phyloP scores from a whole-genome alignment of 2,888 invertebrate species.

The Patella pellucida region DNA sequence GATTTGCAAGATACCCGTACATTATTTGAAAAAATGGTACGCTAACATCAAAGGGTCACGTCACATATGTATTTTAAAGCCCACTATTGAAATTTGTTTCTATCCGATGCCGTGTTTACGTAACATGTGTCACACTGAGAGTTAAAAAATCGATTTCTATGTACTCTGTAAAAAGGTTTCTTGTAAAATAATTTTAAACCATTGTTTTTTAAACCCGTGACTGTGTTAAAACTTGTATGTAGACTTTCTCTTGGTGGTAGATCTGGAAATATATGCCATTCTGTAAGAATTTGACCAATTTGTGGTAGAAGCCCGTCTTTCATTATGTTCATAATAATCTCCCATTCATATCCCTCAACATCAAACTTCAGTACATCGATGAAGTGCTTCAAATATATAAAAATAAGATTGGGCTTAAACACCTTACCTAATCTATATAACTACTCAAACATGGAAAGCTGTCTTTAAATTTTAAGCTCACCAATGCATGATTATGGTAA shows the following conservation, averaged over 20 bases:
- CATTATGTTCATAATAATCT: not conserved
- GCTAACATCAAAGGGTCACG: too few relatives aligned
- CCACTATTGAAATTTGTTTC: too few relatives aligned
- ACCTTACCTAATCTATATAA: too few relatives aligned
- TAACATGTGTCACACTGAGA: not conserved
- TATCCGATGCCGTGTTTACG: not conserved
- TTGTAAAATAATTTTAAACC: not conserved
- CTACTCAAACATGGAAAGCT: too few relatives aligned
- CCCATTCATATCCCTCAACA: constrained; percentile 13
- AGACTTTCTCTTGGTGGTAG: constrained; percentile 16
- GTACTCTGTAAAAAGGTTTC: not conserved
- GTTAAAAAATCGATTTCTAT: constrained; percentile 1
- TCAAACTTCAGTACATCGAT: constrained; percentile 23
- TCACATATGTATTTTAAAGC: too few relatives aligned
- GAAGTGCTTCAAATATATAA: constrained; percentile 6
- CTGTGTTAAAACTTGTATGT: not conserved
- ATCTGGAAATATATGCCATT: constrained; percentile 24
- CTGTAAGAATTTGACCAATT: constrained; percentile 20
- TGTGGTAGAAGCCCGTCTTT: not conserved
- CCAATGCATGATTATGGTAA: too few relatives aligned
- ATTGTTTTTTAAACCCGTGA: not conserved
- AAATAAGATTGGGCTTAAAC: too few relatives aligned
- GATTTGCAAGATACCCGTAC: too few relatives aligned
- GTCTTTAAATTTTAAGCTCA: too few relatives aligned
- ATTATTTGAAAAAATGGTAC: too few relatives aligned